phyloP scores from a whole-genome alignment of 2,797 vertebrate species.

The Cyclura pinguis region DNA sequence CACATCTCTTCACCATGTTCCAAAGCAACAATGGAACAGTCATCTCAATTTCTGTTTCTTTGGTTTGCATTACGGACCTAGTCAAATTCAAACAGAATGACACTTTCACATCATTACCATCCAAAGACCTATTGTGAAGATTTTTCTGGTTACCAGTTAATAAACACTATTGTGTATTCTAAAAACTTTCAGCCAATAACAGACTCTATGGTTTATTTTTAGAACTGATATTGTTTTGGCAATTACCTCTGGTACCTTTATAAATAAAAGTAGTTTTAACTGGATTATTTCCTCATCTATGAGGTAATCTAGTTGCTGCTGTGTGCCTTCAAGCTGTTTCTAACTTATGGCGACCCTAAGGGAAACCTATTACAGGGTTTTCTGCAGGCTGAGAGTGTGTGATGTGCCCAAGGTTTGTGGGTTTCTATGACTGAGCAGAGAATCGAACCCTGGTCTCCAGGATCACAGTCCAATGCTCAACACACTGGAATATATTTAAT shows the following conservation, averaged over 20 bases:
- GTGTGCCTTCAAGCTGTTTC: too few species aligned
- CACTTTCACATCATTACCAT: not conserved
- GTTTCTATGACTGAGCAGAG: too few species aligned
- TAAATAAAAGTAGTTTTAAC: not conserved
- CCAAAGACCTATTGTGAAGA: too few species aligned
- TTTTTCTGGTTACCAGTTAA: not conserved
- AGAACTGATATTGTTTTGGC: conserved; percentile 24
- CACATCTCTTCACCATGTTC: not conserved
- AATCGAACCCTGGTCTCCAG: too few species aligned
- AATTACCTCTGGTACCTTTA: not conserved
- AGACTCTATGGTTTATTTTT: conserved; percentile 17
- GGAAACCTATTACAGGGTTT: too few species aligned
- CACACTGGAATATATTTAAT: conserved; percentile 7
- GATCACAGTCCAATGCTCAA: too few species aligned
- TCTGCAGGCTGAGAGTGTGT: too few species aligned
- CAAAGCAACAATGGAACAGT: not conserved
- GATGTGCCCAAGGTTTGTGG: too few species aligned
- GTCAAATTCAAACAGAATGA: not conserved
- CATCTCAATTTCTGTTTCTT: not conserved
- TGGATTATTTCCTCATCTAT: conserved; percentile 5
- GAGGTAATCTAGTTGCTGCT: conserved; percentile 26
- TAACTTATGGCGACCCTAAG: too few species aligned
- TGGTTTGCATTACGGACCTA: too few species aligned
- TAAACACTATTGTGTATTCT: not conserved
- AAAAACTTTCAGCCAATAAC: conserved; percentile 34